phyloP scores from a whole-genome alignment of 2,797 vertebrate genomes.

The Poeciliopsis infans region DNA sequence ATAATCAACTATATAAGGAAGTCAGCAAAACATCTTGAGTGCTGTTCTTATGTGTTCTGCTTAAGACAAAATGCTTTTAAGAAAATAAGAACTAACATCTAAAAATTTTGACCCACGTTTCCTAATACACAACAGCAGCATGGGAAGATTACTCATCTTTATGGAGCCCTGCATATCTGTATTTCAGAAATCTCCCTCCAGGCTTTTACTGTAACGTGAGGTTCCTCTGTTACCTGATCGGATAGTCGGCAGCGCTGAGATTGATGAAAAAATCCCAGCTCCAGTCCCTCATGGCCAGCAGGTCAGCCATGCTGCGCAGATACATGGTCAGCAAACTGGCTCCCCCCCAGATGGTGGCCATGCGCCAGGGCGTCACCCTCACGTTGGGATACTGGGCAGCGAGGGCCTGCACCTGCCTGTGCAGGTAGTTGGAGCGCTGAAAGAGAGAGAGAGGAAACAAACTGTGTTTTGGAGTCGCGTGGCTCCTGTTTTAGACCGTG shows the following conservation, averaged over 20 bases:
- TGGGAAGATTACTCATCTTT: constrained; percentile 15
- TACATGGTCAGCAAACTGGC: constrained; percentile 97
- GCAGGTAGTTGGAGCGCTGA: constrained; percentile 95
- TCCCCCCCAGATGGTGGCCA: constrained; percentile 99
- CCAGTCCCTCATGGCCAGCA: constrained; percentile 96
- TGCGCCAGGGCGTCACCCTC: constrained; percentile 94
- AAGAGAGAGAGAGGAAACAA: neutral
- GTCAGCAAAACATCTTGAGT: neutral
- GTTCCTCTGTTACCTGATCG: constrained; percentile 87
- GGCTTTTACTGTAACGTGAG: neutral
- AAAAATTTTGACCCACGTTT: neutral
- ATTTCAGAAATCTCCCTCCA: neutral
- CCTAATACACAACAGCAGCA: neutral
- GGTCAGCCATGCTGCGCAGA: constrained; percentile 94
- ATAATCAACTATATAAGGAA: neutral
- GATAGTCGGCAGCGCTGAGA: constrained; percentile 97
- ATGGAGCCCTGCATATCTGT: constrained; percentile 1
- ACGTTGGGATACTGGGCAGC: constrained; percentile 89
- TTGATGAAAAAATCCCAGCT: constrained; percentile 99
- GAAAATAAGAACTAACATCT: neutral
- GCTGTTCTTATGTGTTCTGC: neutral
- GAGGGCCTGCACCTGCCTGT: constrained; percentile 90
- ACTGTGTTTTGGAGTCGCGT: neutral
- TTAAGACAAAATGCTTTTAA: neutral
- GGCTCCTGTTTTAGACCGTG: neutral